phyloP scores from a whole-genome alignment of 1,140 invertebrate species.

The Atta cephalotes region DNA sequence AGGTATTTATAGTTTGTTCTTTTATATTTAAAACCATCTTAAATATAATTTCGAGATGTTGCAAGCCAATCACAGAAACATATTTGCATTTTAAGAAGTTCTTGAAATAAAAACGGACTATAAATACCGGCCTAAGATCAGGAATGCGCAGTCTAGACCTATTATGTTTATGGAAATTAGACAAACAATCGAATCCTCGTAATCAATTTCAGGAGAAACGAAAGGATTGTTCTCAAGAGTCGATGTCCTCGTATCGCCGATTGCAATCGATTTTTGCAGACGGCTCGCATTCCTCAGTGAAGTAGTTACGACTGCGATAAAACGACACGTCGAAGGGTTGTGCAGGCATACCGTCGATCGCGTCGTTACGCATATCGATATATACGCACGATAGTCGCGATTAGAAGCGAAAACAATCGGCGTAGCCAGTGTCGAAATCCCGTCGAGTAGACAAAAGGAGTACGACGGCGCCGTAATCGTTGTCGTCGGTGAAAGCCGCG shows the following conservation, averaged over 20 bases:
- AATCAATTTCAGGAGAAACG: neutral
- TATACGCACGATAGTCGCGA: conserved; percentile 47
- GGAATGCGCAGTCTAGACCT: neutral
- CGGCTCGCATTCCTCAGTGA: conserved; percentile 34
- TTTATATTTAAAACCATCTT: no score
- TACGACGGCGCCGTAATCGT: conserved; percentile 26
- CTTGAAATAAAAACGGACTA: no score
- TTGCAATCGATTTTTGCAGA: conserved; percentile 50
- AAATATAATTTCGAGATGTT: no score
- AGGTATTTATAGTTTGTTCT: no score
- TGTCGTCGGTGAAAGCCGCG: conserved; percentile 69
- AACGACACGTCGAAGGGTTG: conserved; percentile 29
- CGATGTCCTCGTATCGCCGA: conserved; percentile 31
- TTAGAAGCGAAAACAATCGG: conserved; percentile 57
- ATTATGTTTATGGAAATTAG: no score
- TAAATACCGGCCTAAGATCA: neutral
- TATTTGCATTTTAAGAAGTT: no score
- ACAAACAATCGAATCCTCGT: neutral
- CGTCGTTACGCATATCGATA: conserved; percentile 59
- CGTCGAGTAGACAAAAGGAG: conserved; percentile 57
- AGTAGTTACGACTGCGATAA: conserved; percentile 58
- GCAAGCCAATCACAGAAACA: no score
- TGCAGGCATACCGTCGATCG: conserved; percentile 32
- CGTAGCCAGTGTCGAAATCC: conserved; percentile 52
- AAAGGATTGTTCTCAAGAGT: conserved; percentile 23